A percentile compares a stretch with the other conserved stretches of the same genome.
These are phyloP conservation scores for Halichoeres trimaculatus DNA, from an alignment of 2,113 vertebrate species.

Conservation along the genomic window DNA sequence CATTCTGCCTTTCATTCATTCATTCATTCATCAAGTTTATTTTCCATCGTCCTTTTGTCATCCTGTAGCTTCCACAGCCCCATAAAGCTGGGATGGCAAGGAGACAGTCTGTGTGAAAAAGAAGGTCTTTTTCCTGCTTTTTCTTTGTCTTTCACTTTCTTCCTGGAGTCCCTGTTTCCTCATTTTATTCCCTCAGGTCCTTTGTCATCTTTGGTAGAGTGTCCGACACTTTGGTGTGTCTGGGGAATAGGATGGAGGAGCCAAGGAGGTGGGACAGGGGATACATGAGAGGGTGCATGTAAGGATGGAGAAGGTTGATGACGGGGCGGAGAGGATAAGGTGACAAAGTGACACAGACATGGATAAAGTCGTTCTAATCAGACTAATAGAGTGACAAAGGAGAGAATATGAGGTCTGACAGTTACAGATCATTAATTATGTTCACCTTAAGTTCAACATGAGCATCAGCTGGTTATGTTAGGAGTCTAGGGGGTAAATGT, in stretches of 20 bases:
- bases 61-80: constrained; percentile 39
- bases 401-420: constrained; percentile 29
- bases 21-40: constrained; percentile 47
- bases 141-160: constrained; percentile 45
- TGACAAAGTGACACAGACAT: constrained; percentile 49
- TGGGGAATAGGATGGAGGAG: constrained; percentile 55
- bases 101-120: constrained; percentile 45
- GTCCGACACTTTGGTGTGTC: constrained; percentile 85
- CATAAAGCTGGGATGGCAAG: constrained; percentile 30
- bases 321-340: constrained; percentile 28
- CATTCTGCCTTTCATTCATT: constrained; percentile 51
- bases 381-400: constrained; percentile 28
- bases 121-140: constrained; percentile 10
- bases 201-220: constrained; percentile 86
- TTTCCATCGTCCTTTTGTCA: constrained; percentile 41
- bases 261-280: constrained; percentile 21
- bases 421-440: constrained; percentile 46
- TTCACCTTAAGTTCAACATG: constrained; percentile 62
- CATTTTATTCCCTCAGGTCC: constrained; percentile 75
- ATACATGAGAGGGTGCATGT: constrained; percentile 38
- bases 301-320: constrained; percentile 38
- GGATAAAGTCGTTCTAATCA: constrained; percentile 44
- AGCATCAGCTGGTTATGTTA: constrained; percentile 45
- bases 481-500: constrained; percentile 10
- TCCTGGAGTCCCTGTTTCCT: constrained; percentile 56